These are phyloP conservation scores for Epinephelus moara DNA, from an alignment of 2,113 vertebrate species.

Conservation along the genomic window DNA sequence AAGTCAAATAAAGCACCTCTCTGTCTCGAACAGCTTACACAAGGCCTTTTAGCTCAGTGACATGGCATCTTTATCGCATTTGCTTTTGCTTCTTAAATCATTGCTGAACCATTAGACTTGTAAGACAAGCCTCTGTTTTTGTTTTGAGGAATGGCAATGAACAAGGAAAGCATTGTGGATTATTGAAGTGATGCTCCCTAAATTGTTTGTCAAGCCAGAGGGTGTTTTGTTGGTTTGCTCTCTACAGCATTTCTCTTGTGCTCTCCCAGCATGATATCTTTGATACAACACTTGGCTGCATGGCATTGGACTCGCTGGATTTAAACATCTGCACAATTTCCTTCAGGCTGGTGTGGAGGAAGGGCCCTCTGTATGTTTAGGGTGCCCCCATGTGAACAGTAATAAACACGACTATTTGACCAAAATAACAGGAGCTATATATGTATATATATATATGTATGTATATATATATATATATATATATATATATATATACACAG, in stretches of 20 bases:
- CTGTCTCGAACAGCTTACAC: conserved; percentile 12
- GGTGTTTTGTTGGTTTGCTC: conserved; percentile 50
- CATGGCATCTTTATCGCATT: conserved; percentile 9
- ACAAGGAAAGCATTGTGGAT: conserved; percentile 28
- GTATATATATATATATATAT: no score
- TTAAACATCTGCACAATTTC: conserved; percentile 44
- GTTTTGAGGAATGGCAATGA: conserved; percentile 50
- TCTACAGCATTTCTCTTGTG: conserved; percentile 47
- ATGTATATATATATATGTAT: background rate
- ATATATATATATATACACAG: no score
- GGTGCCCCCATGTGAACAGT: background rate
- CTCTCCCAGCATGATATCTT: conserved; percentile 38
- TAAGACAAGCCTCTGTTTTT: conserved; percentile 46
- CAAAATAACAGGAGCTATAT: background rate
- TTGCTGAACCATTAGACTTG: conserved; percentile 38
- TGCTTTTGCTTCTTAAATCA: conserved; percentile 32
- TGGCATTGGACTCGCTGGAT: conserved; percentile 36
- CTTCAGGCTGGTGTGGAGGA: conserved; percentile 18
- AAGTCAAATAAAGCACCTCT: conserved; percentile 20
- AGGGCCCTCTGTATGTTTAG: background rate
- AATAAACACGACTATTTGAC: conserved; percentile 14
- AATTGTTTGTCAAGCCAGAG: conserved; percentile 53
- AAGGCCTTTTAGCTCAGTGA: conserved; percentile 33
- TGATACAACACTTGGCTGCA: conserved; percentile 27
- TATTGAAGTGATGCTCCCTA: conserved; percentile 51